Conservation (phyloP, 2,888 invertebrate species). For the Agrotis clavis region DNA sequence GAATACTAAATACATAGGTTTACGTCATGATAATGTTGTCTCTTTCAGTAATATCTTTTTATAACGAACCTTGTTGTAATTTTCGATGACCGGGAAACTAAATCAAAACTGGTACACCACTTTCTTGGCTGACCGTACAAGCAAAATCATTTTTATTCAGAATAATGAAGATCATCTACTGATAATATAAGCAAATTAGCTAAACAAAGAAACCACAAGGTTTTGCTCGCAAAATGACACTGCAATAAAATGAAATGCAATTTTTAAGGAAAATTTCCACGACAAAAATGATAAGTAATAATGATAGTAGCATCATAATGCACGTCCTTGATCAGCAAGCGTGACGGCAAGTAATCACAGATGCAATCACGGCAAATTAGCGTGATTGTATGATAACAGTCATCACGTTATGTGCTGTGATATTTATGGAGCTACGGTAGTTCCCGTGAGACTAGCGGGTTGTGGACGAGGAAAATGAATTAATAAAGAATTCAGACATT, state of each 20-base stretch:
- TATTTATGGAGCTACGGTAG: neutral
- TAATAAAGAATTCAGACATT: neutral
- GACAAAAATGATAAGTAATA: slow-evolving; percentile 13
- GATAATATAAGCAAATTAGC: neutral
- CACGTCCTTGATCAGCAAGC: slow-evolving; percentile 57
- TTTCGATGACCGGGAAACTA: no score
- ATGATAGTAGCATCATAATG: slow-evolving; percentile 13
- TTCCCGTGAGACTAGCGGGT: slow-evolving; percentile 51
- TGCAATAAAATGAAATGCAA: slow-evolving; percentile 19
- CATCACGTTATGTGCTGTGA: slow-evolving; percentile 26
- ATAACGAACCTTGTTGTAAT: no score
- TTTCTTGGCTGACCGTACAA: no score
- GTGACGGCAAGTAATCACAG: slow-evolving; percentile 54
- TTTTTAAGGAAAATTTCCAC: slow-evolving; percentile 27
- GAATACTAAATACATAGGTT: no score
- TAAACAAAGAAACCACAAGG: neutral
- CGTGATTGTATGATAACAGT: slow-evolving; percentile 53
- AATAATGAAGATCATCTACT: neutral
- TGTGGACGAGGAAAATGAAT: neutral
- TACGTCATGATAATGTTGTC: no score
- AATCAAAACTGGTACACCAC: no score
- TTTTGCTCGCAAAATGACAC: neutral
- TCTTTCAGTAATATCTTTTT: no score
- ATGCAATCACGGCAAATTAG: slow-evolving; percentile 56
- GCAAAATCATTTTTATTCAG: no score